These are phyloP conservation scores for Tachina fera DNA, from an alignment of 2,888 invertebrate genomes.

Conservation along the genomic window DNA sequence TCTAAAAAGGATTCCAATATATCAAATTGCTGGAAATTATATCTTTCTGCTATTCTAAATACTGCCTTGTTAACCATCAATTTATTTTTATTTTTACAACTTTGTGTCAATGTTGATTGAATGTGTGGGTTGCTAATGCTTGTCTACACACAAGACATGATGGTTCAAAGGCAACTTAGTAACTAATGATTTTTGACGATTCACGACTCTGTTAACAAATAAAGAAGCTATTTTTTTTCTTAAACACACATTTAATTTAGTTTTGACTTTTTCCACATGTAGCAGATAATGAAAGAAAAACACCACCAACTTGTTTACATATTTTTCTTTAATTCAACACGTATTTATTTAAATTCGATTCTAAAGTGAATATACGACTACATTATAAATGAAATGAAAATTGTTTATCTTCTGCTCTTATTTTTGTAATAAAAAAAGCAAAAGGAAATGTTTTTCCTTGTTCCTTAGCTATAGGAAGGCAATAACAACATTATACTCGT, in stretches of 20 bases:
- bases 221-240: background rate
- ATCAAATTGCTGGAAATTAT: conserved; percentile 41
- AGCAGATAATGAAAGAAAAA: conserved; percentile 17
- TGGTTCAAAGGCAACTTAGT: conserved; percentile 30
- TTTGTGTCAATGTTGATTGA: conserved; percentile 23
- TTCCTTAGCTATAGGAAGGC: background rate
- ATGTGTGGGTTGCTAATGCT: too few species aligned
- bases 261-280: background rate
- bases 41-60: background rate
- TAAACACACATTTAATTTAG: background rate
- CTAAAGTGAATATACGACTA: conserved; percentile 48
- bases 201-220: conserved; percentile 39
- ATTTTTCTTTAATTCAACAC: conserved; percentile 47
- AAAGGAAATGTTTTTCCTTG: background rate
- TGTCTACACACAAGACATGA: too few species aligned
- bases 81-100: background rate
- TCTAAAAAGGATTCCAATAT: conserved; percentile 48
- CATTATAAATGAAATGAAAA: conserved; percentile 52
- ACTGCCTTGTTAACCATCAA: background rate
- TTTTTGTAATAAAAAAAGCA: background rate
- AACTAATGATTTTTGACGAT: conserved; percentile 56
- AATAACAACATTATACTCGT: conserved; percentile 14
- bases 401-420: conserved; percentile 31
- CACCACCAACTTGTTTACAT: conserved; percentile 6
- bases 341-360: conserved; percentile 58